A percentile compares a stretch with the other conserved stretches of the same genome.
Evolutionary conservation across 2,888 invertebrate genomes (phyloP).

Genomic region (Drosophila maculinotata): DNA sequence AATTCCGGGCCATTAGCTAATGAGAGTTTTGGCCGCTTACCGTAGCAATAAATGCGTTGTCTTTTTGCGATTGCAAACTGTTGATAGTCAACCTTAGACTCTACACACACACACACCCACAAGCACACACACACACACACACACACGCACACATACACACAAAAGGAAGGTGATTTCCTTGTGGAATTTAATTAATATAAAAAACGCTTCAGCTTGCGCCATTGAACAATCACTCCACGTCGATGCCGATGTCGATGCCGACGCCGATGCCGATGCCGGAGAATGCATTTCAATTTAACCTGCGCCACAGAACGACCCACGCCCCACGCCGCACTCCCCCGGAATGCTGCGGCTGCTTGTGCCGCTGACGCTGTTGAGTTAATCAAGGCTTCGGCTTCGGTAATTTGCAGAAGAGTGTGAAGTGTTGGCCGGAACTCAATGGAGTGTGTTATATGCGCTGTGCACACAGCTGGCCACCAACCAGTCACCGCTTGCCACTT

Average conservation of each 20-base stretch:
- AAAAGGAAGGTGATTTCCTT: conserved; percentile 51
- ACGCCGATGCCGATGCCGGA: conserved; percentile 27
- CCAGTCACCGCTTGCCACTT: conserved; percentile 48
- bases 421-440: conserved; percentile 73
- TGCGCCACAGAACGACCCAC: too few relatives aligned
- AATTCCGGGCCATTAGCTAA: conserved; percentile 70
- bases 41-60: conserved; percentile 32
- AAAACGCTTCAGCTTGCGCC: conserved; percentile 44
- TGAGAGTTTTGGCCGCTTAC: conserved; percentile 54
- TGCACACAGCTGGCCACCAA: conserved; percentile 55
- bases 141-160: not conserved
- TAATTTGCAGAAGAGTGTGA: conserved; percentile 74
- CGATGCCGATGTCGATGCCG: too few relatives aligned
- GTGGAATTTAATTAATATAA: conserved; percentile 75
- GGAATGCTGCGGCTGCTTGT: conserved; percentile 3
- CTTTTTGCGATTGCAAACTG: conserved; percentile 37
- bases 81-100: conserved; percentile 21
- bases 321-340: too few relatives aligned
- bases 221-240: conserved; percentile 65
- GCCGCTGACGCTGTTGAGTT: conserved; percentile 56
- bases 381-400: conserved; percentile 74
- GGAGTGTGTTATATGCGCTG: conserved; percentile 71
- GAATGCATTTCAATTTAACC: conserved; percentile 76
- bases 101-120: too few relatives aligned
- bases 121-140: not conserved